Conservation (phyloP, 2,113 vertebrate species). For the Hemichromis elongatus region DNA sequence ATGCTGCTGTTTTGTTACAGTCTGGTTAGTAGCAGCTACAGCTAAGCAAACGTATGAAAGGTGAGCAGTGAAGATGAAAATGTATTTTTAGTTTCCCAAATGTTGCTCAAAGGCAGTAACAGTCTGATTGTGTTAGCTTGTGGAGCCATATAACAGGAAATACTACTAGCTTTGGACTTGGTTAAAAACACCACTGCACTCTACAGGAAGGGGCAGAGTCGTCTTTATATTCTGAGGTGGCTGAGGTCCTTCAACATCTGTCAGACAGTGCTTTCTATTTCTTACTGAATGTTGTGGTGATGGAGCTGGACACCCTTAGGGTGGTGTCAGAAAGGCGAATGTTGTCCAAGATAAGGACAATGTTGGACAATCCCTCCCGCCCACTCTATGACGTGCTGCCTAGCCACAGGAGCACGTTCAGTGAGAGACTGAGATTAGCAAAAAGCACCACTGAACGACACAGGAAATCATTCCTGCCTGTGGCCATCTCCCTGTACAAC, state of each 20-base stretch:
- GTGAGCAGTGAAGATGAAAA: background rate
- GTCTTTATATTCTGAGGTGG: background rate
- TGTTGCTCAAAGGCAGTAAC: background rate
- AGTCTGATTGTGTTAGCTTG: background rate
- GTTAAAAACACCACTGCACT: background rate
- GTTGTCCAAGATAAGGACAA: background rate
- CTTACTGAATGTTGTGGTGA: background rate
- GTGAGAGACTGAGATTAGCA: background rate
- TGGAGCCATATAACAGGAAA: background rate
- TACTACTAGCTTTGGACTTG: background rate
- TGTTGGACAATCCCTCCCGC: background rate
- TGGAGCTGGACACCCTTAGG: background rate
- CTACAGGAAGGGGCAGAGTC: background rate
- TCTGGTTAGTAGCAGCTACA: background rate
- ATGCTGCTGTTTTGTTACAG: background rate
- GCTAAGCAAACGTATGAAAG: background rate
- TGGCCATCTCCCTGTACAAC: background rate
- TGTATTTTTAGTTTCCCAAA: background rate
- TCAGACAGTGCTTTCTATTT: fast-evolving
- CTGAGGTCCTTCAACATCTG: background rate
- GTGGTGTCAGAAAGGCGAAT: background rate
- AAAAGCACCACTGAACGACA: background rate
- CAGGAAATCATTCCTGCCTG: background rate
- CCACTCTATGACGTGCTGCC: background rate
- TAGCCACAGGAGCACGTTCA: fast-evolving